Conservation (phyloP, 37 sponge, comb jelly and placozoan species). For the Ephydatia muelleri region DNA sequence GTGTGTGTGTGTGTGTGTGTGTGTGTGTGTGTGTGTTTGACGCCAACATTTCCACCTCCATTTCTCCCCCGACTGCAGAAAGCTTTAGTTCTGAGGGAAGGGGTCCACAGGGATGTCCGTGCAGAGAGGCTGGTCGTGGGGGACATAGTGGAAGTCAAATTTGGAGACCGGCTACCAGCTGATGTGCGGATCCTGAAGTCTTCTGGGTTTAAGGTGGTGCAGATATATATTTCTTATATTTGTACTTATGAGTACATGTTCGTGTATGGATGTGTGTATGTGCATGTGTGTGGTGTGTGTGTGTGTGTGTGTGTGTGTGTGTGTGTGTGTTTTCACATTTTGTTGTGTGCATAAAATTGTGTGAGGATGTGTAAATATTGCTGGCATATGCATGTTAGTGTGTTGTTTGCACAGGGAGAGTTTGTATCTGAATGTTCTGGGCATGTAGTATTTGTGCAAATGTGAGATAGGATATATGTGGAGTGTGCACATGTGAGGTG, state of each 20-base stretch:
- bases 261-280: neutral
- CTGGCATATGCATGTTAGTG: no score
- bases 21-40: no score
- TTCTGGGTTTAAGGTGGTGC: constrained; percentile 93
- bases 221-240: no score
- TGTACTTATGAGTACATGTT: neutral
- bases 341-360: no score
- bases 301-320: neutral
- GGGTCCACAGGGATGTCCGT: constrained; percentile 29
- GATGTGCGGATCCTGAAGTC: constrained; percentile 84
- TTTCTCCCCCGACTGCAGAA: constrained; percentile 31
- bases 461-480: no score
- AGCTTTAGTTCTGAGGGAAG: constrained; percentile 82
- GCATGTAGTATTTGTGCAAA: no score
- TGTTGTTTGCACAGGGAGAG: constrained; percentile 38
- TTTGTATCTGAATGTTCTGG: no score
- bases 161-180: constrained; percentile 94
- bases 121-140: constrained; percentile 89
- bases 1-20: no score
- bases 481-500: no score
- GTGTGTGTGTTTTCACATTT: no score
- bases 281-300: neutral
- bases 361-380: no score
- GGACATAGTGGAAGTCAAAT: constrained; percentile 92
- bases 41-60: no score